Conservation (phyloP, 2,888 invertebrate species). For the Vesta saturnalis region DNA sequence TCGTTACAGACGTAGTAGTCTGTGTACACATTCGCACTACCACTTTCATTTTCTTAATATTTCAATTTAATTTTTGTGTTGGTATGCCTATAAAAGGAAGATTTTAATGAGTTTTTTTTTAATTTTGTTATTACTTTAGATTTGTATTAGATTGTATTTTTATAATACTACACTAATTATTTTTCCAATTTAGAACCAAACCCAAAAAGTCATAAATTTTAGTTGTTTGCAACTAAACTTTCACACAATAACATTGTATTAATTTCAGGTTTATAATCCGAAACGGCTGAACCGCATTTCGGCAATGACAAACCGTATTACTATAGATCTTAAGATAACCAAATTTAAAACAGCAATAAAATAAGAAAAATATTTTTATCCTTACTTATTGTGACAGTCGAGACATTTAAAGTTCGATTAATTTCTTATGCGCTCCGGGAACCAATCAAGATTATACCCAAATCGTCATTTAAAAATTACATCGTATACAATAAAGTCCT, state of each 20-base stretch:
- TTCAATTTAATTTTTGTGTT: too few relatives aligned
- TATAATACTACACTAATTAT: background rate
- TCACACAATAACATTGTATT: slow-evolving; percentile 14
- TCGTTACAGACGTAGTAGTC: background rate
- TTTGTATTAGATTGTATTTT: background rate
- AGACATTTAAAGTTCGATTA: slow-evolving; percentile 36
- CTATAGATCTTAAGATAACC: slow-evolving; percentile 28
- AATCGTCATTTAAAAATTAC: slow-evolving; percentile 31
- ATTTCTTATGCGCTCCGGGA: slow-evolving; percentile 25
- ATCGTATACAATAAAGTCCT: slow-evolving; percentile 20
- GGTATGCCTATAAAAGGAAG: too few relatives aligned
- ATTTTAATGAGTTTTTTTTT: background rate
- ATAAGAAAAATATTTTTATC: slow-evolving; percentile 35
- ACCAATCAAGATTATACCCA: slow-evolving; percentile 30
- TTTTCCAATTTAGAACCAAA: background rate
- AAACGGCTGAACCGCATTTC: slow-evolving; percentile 23
- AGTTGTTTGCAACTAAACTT: slow-evolving; percentile 13
- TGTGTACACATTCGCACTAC: too few relatives aligned
- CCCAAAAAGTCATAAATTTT: background rate
- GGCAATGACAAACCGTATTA: slow-evolving; percentile 32
- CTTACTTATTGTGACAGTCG: slow-evolving; percentile 37
- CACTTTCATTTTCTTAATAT: too few relatives aligned
- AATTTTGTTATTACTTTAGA: background rate
- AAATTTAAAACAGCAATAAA: slow-evolving; percentile 26
- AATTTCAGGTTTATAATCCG: slow-evolving; percentile 27